Evolutionary conservation across 30 jellyfish, hydroid and myxozoan genomes (phyloP).

Genomic region (Turritopsis dohrnii): DNA sequence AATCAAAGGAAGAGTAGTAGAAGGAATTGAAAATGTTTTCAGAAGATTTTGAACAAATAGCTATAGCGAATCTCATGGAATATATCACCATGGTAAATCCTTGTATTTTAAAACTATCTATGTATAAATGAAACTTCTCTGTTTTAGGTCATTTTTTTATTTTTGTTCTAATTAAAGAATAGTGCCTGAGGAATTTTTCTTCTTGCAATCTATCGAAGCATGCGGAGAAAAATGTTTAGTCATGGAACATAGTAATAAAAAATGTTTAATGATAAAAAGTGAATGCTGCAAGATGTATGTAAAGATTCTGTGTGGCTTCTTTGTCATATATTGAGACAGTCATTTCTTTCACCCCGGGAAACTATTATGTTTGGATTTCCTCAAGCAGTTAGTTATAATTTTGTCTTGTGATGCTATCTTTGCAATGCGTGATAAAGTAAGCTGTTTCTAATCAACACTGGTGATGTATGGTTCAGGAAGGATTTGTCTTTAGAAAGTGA

Average conservation of each 20-base stretch:
- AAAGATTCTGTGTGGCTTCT: neutral
- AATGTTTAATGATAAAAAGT: no score
- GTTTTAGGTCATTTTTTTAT: neutral
- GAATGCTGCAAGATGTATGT: neutral
- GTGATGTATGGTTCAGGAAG: neutral
- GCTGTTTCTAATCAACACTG: neutral
- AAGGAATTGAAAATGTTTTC: neutral
- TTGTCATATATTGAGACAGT: neutral
- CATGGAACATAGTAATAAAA: neutral
- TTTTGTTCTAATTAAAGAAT: neutral
- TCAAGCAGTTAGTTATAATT: neutral
- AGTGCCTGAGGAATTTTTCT: neutral
- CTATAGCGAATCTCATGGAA: neutral
- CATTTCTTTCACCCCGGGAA: neutral
- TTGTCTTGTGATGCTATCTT: neutral
- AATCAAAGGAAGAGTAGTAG: no score
- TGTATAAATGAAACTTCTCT: no score
- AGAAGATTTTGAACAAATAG: neutral
- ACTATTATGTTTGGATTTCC: neutral
- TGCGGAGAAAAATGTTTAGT: neutral
- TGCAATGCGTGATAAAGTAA: neutral
- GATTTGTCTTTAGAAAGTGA: neutral
- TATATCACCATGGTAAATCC: neutral
- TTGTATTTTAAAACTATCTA: neutral
- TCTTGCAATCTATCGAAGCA: neutral